Conservation (phyloP, 2,888 invertebrate species). For the Trachelus troglodyta region DNA sequence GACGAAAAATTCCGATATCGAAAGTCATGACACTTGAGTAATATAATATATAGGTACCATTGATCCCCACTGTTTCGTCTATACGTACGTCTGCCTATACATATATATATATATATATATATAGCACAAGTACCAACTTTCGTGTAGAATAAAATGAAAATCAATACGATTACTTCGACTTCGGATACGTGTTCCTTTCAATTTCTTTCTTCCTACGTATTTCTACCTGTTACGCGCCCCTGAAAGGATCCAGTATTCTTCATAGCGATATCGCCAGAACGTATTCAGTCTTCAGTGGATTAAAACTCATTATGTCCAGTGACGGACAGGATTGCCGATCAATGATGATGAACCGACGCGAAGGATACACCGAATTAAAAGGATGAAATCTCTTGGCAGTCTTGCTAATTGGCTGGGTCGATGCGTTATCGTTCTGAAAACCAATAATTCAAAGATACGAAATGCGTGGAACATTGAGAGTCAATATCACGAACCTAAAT, state of each 20-base stretch:
- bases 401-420: not conserved
- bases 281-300: conserved; percentile 11
- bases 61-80: not conserved
- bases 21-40: not conserved
- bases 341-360: not conserved
- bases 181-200: not conserved
- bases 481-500: not conserved
- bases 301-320: conserved; percentile 20
- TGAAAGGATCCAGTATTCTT: conserved; percentile 7
- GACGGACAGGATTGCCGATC: conserved; percentile 19
- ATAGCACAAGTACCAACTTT: not conserved
- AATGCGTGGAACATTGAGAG: not conserved
- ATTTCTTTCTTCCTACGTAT: not conserved
- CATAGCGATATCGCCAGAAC: conserved; percentile 12
- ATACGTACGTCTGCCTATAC: not conserved
- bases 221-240: not conserved
- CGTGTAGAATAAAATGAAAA: not conserved
- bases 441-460: not conserved
- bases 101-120: not conserved
- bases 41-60: not conserved
- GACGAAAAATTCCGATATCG: not conserved
- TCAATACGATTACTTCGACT: not conserved
- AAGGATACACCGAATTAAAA: not conserved
- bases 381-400: not conserved
- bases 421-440: not conserved